Percentiles rank a stretch among this genome's conserved stretches.
Conservation (phyloP, 2,113 vertebrate genomes). For the Psettodes erumei region DNA sequence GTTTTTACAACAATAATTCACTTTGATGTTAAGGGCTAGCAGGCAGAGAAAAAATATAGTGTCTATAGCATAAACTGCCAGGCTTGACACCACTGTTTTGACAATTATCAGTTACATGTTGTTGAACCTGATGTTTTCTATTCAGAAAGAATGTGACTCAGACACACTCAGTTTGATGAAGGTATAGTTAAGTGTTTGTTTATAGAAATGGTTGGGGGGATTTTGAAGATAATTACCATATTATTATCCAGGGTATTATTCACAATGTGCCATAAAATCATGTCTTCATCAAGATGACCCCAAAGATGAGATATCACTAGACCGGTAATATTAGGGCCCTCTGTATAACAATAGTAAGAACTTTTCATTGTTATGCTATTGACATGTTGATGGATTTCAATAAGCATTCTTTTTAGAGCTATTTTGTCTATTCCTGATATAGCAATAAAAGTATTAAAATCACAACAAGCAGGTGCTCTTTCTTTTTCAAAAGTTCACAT, state of each 20-base stretch:
- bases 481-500: conserved; percentile 16
- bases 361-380: conserved; percentile 38
- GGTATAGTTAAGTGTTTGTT: not conserved
- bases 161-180: not conserved
- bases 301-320: conserved; percentile 47
- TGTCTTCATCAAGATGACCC: conserved; percentile 46
- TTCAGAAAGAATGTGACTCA: conserved; percentile 35
- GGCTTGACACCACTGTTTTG: conserved; percentile 26
- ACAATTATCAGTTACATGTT: conserved; percentile 13
- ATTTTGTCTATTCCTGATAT: conserved; percentile 67
- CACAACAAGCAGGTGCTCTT: not conserved
- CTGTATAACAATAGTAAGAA: conserved; percentile 34
- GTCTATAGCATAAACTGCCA: conserved; percentile 50
- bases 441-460: conserved; percentile 69
- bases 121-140: conserved; percentile 44
- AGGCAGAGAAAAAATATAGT: conserved; percentile 27
- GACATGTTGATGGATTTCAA: conserved; percentile 36
- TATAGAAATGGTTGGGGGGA: conserved; percentile 6
- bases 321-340: conserved; percentile 36
- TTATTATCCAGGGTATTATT: conserved; percentile 71
- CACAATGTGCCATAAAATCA: conserved; percentile 73
- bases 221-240: conserved; percentile 23
- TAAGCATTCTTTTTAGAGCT: conserved; percentile 56
- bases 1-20: conserved; percentile 39
- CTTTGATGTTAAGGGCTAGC: conserved; percentile 69